Percentiles rank a stretch among this genome's conserved stretches.
Evolutionary conservation across 2,888 invertebrate species (phyloP).

Genomic region (Bunonema sp.): DNA sequence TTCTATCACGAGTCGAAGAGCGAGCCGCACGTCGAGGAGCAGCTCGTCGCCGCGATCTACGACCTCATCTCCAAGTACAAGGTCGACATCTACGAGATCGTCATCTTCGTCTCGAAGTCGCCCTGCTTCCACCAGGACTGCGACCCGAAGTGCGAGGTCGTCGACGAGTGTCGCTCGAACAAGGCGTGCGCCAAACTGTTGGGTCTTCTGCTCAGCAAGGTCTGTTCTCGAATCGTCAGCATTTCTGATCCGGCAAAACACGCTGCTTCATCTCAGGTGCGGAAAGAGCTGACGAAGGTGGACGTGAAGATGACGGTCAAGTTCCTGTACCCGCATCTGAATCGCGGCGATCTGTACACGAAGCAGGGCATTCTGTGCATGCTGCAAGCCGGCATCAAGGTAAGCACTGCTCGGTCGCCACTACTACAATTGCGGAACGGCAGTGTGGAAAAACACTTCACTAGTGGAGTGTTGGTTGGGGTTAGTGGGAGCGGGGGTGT

Average conservation of each 20-base stretch:
- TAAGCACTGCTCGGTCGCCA: constrained; percentile 2
- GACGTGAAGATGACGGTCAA: constrained; percentile 45
- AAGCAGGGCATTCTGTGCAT: constrained; percentile 44
- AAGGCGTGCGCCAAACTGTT: constrained; percentile 42
- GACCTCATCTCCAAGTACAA: constrained; percentile 44
- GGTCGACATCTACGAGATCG: constrained; percentile 41
- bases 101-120: constrained; percentile 43
- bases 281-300: constrained; percentile 42
- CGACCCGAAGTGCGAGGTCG: constrained; percentile 44
- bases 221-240: not conserved
- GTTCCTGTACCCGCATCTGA: constrained; percentile 43
- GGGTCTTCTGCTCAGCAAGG: constrained; percentile 38
- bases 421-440: too few species aligned
- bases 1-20: constrained; percentile 43
- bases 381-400: constrained; percentile 38
- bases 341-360: constrained; percentile 43
- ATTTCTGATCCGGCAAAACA: not conserved
- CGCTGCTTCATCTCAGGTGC: too few species aligned
- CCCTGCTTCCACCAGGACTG: constrained; percentile 45
- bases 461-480: too few species aligned
- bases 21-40: constrained; percentile 44
- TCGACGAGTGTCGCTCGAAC: constrained; percentile 42
- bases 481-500: too few species aligned
- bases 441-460: constrained; percentile 1
- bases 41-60: constrained; percentile 41